Evolutionary conservation across 2,888 invertebrate genomes (phyloP), one percentile per base, ranked within the genome.

Genomic region (Volucella inanis): DNA sequence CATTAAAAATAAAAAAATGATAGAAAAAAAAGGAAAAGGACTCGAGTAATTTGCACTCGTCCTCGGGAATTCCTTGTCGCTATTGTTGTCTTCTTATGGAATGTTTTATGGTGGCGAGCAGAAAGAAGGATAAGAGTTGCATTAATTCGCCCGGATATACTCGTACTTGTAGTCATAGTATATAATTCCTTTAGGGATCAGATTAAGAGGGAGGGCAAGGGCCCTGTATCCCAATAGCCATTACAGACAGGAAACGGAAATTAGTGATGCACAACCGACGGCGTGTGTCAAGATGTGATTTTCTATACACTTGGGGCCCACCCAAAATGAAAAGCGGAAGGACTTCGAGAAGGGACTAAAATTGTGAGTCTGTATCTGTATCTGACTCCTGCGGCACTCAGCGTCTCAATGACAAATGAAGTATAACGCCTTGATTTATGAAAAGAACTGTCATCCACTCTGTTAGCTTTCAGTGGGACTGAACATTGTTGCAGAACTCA

Each of bases 201-300:
- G n/a, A 18, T 38, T 22, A 31, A 39, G n/a, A 71, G 31, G 8
- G 4, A 45, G 10, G 11, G 31, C 39, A 10, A 45, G 15, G 41
- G 6, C 31, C 10, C 10, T 8, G 11, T 38, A 14, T 10, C 14
- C 75, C 49, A 54, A 38, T 12, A 64, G 74, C 65, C 47, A 85
- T 85, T 70, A 76, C 54, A 71, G 76, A 80, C 80, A 81, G 84
- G 81, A 85, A 81, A 50, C 80, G 71, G 84, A 81, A 85, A 81
- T 85, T 67, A 85, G 80, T 85, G 81, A 85, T 71, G 84, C 76
- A 70, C 57, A 84, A 75, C 84, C 68, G 50, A 79, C 70, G 49
- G 74, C 64, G 79, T 79, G 79, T 70, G 80, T 85, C 84, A 67
- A 52, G 71, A 62, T 47, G 75, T 68, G 74, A 65, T 72, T 78